Evolutionary conservation across 2,888 invertebrate genomes (phyloP).

Genomic region (Catocala nupta): DNA sequence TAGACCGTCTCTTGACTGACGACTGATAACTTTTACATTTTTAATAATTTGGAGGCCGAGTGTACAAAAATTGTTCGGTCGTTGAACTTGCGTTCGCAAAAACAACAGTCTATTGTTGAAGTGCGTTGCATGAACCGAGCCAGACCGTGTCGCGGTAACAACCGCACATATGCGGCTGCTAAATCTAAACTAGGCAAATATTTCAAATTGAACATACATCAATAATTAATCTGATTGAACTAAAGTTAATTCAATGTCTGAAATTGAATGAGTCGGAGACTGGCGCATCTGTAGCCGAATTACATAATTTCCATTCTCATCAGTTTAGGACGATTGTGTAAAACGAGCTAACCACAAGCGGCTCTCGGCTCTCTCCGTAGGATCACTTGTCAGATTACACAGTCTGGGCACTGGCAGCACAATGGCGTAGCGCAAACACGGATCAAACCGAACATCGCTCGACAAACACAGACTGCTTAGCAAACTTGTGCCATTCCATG

Average conservation of each 20-base stretch:
- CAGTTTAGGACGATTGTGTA: conserved; percentile 5
- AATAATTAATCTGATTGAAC: not conserved
- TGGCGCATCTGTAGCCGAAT: not conserved
- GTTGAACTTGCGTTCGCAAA: conserved; percentile 69
- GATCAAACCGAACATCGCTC: conserved; percentile 70
- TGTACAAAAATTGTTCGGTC: conserved; percentile 75
- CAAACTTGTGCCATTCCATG: conserved; percentile 61
- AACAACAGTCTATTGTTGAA: conserved; percentile 76
- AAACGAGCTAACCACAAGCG: conserved; percentile 24
- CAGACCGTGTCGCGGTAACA: conserved; percentile 50
- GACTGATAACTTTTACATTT: conserved; percentile 47
- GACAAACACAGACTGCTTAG: conserved; percentile 67
- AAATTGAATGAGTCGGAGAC: not conserved
- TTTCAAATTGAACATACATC: not conserved
- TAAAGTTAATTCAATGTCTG: not conserved
- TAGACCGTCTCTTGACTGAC: conserved; percentile 30
- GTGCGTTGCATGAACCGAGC: conserved; percentile 66
- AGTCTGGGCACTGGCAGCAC: conserved; percentile 55
- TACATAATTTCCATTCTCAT: conserved; percentile 4
- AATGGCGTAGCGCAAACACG: conserved; percentile 73
- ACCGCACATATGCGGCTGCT: conserved; percentile 48
- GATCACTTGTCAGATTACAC: conserved; percentile 49
- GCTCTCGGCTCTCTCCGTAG: conserved; percentile 35
- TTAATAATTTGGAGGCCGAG: conserved; percentile 62
- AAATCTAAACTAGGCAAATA: not conserved